Conservation (phyloP, 1,140 invertebrate species). For the Drosophila insularis region DNA sequence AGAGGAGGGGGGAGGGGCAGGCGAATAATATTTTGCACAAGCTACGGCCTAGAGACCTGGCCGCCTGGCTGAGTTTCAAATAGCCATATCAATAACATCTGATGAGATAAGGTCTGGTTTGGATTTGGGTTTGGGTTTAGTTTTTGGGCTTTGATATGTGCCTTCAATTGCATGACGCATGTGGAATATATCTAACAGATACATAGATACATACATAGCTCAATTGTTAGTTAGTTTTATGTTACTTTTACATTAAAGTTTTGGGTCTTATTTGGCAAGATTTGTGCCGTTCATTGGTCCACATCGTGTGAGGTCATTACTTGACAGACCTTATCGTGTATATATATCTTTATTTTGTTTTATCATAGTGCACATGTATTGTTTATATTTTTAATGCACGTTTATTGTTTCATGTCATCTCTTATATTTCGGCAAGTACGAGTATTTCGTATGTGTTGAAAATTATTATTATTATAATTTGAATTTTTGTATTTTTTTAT, state of each 20-base stretch:
- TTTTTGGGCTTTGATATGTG: neutral
- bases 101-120: conserved; percentile 9
- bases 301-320: conserved; percentile 63
- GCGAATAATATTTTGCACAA: conserved; percentile 46
- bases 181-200: conserved; percentile 20
- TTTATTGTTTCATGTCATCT: conserved; percentile 33
- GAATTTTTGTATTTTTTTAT: conserved; percentile 25
- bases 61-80: conserved; percentile 27
- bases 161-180: conserved; percentile 24
- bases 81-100: conserved; percentile 42
- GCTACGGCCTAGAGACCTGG: conserved; percentile 48
- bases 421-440: conserved; percentile 33
- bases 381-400: conserved; percentile 57
- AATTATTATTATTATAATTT: conserved; percentile 71
- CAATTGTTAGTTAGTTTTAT: conserved; percentile 22
- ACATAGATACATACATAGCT: conserved; percentile 14
- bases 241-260: conserved; percentile 9
- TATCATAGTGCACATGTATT: conserved; percentile 32
- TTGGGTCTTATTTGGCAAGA: conserved; percentile 28
- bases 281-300: conserved; percentile 50
- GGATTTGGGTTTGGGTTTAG: no score
- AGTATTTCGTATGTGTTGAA: conserved; percentile 28
- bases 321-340: conserved; percentile 57
- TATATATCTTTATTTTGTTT: conserved; percentile 3
- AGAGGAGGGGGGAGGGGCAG: neutral